Evolutionary conservation across 2,113 vertebrate species (phyloP).

Genomic region (Gorsachius goisagi): DNA sequence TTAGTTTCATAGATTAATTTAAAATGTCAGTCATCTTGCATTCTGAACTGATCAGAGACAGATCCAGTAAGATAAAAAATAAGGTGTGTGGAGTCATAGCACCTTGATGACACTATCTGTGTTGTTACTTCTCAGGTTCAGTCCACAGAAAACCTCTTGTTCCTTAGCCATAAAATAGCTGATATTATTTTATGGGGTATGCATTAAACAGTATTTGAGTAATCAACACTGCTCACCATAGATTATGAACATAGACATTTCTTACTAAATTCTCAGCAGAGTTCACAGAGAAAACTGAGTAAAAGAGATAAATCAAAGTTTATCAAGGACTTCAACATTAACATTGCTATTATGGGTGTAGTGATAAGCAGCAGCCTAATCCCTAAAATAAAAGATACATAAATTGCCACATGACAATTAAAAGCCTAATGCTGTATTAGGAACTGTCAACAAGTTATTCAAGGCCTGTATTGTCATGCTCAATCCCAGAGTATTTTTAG

Average conservation of each 20-base stretch:
- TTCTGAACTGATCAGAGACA: not conserved
- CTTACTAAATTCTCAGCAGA: not conserved
- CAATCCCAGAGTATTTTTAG: not conserved
- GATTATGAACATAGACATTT: not conserved
- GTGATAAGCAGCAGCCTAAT: not conserved
- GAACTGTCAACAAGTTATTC: not conserved
- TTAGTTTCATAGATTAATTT: not conserved
- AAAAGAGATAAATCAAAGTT: not conserved
- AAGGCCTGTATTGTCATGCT: not conserved
- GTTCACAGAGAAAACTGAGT: not conserved
- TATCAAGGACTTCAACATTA: not conserved
- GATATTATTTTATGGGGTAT: not conserved
- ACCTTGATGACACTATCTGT: not conserved
- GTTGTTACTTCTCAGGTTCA: not conserved
- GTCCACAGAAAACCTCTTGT: not conserved
- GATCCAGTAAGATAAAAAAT: not conserved
- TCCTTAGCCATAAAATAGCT: not conserved
- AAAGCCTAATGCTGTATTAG: not conserved
- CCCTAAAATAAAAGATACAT: not conserved
- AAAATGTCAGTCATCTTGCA: not conserved
- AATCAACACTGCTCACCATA: not conserved
- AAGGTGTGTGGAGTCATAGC: not conserved
- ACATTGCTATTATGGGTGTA: not conserved
- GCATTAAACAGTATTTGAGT: not conserved
- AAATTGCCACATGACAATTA: not conserved